These are phyloP conservation scores for Spodoptera litura DNA, from an alignment of 1,140 invertebrate genomes.

Conservation along the genomic window DNA sequence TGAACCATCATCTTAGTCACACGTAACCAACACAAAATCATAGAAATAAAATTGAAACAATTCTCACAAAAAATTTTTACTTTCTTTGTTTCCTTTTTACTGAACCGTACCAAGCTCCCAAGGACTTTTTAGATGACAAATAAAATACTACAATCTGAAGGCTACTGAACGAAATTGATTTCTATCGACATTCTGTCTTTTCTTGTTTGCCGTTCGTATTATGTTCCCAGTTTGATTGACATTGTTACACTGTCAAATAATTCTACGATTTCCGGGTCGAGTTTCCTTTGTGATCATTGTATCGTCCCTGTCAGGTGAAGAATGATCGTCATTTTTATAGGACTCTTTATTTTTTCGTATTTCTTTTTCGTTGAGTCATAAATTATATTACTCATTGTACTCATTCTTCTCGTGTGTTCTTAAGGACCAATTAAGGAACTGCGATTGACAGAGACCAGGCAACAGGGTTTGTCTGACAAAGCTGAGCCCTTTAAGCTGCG, in stretches of 20 bases:
- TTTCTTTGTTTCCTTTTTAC: constrained; percentile 14
- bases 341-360: no score
- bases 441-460: no score
- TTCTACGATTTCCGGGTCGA: constrained; percentile 16
- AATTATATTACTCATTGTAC: no score
- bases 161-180: constrained; percentile 18
- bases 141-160: not conserved
- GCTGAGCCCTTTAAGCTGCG: no score
- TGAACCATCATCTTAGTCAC: no score
- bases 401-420: no score
- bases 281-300: not conserved
- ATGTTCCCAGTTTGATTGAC: not conserved
- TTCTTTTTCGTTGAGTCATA: no score
- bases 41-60: not conserved
- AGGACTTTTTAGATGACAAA: constrained; percentile 20
- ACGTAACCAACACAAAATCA: not conserved
- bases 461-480: no score
- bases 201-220: constrained; percentile 6
- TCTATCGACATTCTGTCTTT: constrained; percentile 19
- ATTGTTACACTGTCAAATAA: constrained; percentile 23
- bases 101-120: not conserved
- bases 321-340: not conserved
- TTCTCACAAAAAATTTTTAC: not conserved
- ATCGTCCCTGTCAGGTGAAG: not conserved
- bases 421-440: no score